These are phyloP conservation scores for Drosophila mulleri DNA, from an alignment of 2,888 invertebrate species.

Conservation along the genomic window DNA sequence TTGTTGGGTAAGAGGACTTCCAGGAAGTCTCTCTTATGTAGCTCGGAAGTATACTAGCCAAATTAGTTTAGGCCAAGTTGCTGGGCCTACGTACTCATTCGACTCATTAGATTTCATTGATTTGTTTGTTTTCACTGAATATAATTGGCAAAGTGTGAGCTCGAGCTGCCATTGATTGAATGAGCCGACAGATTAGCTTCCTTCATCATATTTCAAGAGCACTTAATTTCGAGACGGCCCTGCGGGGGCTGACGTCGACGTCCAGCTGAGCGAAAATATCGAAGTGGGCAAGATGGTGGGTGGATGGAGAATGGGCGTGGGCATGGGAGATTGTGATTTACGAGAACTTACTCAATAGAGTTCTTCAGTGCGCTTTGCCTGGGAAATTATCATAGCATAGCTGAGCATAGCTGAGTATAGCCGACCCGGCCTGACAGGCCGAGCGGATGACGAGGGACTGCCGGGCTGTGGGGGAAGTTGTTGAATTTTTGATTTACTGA, in stretches of 20 bases:
- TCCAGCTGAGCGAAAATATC: constrained; percentile 29
- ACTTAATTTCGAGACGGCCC: constrained; percentile 47
- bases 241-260: constrained; percentile 12
- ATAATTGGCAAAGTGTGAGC: constrained; percentile 61
- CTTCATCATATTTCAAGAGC: constrained; percentile 68
- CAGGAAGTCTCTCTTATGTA: background rate
- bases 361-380: constrained; percentile 46
- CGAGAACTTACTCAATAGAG: constrained; percentile 59
- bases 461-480: background rate
- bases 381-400: constrained; percentile 60
- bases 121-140: constrained; percentile 55
- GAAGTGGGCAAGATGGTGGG: background rate
- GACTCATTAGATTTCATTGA: constrained; percentile 60
- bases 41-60: background rate
- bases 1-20: background rate
- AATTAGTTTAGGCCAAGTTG: background rate
- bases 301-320: background rate
- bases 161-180: constrained; percentile 40
- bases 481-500: constrained; percentile 30
- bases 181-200: constrained; percentile 64
- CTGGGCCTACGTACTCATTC: constrained; percentile 6
- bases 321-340: constrained; percentile 52
- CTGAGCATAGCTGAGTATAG: constrained; percentile 8
- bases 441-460: background rate
- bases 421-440: constrained; percentile 31